Base-by-base conservation (phyloP, 2,888 invertebrate species). In the Abrostola triplasia region DNA sequence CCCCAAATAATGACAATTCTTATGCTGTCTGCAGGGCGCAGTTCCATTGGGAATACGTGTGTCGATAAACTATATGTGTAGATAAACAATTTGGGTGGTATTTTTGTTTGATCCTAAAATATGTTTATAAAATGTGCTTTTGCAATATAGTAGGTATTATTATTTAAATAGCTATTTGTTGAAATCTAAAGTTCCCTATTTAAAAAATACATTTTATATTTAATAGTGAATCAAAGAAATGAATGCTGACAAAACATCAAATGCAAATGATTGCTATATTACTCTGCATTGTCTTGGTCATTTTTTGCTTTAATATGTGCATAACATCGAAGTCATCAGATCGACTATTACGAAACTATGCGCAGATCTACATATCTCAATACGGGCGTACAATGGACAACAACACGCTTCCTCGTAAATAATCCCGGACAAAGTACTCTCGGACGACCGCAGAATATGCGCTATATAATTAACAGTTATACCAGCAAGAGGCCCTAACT, bases 391-490 rank as follows among this genome's bases (percentile, higher is more conserved):
- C 80, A 78, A 76, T 81, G 88, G 85, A 85, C 81, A 86, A 79
- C 77, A 79, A 69, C 81, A 74, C 72, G 76, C 76, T 75, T 80
- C 71, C 83, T 82, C 87, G 84, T 90, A 90, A 91, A 90, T 87
- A 89, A 88, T 73, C 65, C 65, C 81, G 80, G 87, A 88, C 90
- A 89, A 91, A 90, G 88, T 89, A 84, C 85, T 85, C 81, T 79
- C 77, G 77, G 83, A 80, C 76, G 84, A 85, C 85, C 88, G 82
- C 87, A 88, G 83, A 87, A 82, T 82, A 81, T 88, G 83, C 83
- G 84, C 88, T 85, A 86, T 90, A 92, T 92, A 92, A 93, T 92
- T 93, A 93, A 90, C 91, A 91, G 91, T 90, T 89, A 88, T 87
- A 85, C 85, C 84, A 81, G 86, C 88, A 90, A 91, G 89, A 89